Base-by-base conservation (phyloP, 1,140 invertebrate species). In the Camponotus vicinus region DNA sequence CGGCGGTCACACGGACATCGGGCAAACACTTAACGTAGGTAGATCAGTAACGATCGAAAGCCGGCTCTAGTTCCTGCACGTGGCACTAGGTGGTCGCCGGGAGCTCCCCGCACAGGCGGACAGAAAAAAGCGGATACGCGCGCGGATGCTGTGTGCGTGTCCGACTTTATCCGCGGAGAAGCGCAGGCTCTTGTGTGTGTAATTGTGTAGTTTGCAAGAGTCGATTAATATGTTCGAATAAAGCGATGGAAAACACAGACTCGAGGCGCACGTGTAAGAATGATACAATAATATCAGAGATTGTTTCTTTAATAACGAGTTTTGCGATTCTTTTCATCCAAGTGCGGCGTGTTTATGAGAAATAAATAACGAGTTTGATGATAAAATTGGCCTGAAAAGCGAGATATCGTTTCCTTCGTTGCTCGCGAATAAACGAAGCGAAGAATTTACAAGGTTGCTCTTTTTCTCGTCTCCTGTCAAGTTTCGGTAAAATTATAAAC, bases 31-130 rank as follows among this genome's bases (percentile, higher is more conserved):
- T 92, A 91, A 88, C 88, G 75, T 89, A 89, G 87, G 89, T 89
- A 91, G 87, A 92, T 92, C 90, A 90, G 91, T 92, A 92, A 92
- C 91, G 91, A 92, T 92, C 91, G 91, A 86, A 91, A 89, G 86
- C 79, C 79, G 55, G 69, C 80, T 70, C 87, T 92, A 92, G 91
- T 92, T 91, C 90, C 83, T 88, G 67, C 80, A 86, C 86, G 87
- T 87, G 91, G 78, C 91, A 92, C 91, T 89, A 92, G 91, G 87
- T 92, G 91, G 91, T 92, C 73, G 80, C 84, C 55, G 78, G 59
- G 73, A 82, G 67, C 82, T 86, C 84, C 76, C 77, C 45, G 69
- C 85, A 70, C 64, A 80, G 57, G 37, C 49, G 63, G 49, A 52
- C 69, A 78, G 73, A 79, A 89, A 86, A 86, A 86, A 61, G 52